Base-by-base conservation (phyloP, 2,888 invertebrate species). In the Lamellibrachia satsuma region DNA sequence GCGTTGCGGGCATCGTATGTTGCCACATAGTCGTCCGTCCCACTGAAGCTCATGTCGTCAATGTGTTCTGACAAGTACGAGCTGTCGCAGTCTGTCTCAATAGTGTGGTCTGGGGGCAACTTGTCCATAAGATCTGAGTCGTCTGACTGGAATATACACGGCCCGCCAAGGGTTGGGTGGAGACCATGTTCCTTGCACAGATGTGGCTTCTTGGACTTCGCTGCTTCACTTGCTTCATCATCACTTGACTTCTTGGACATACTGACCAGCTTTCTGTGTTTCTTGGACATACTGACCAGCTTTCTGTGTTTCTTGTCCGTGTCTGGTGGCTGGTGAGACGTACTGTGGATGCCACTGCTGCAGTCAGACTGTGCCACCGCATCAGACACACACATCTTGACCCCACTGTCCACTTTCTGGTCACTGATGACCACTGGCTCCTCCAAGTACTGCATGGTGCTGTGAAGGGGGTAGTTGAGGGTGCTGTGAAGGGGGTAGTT, bases 401-500 rank as follows among this genome's bases (percentile, higher is more conserved):
- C 75, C 4, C 75, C 75, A 22, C 75, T 75, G 22, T 22, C 75
- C 75, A 22, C 22, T n/a, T 75, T 22, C 22, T 15, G 75, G 22
- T 75, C 75, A 22, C 6, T 75, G 55, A 7, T 55, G 4, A 75
- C 75, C 4, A 75, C 75, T 22, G 75, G 75, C 22, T 75, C 75
- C 75, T 75, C 75, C 15, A 75, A n/a, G 22, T 39, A 52, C 11
- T 55, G 92, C 91, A 92, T 91, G 15, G 93, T 94, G 90, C 93
- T 94, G 92, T 93, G 91, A 9, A 94, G 93, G 11, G 94, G 94
- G 92, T 94, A 93, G 91, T 92, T 94, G n/a, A 94, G 91, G 51
- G 94, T 94, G 52, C 93, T 93, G 92, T 94, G 94, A 51, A 94
- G 93, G n/a, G 94, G 94, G 92, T 94, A 94, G 92, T 94, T 93